phyloP scores from a whole-genome alignment of 2,888 invertebrate genomes.

The Willowsia nigromaculata region DNA sequence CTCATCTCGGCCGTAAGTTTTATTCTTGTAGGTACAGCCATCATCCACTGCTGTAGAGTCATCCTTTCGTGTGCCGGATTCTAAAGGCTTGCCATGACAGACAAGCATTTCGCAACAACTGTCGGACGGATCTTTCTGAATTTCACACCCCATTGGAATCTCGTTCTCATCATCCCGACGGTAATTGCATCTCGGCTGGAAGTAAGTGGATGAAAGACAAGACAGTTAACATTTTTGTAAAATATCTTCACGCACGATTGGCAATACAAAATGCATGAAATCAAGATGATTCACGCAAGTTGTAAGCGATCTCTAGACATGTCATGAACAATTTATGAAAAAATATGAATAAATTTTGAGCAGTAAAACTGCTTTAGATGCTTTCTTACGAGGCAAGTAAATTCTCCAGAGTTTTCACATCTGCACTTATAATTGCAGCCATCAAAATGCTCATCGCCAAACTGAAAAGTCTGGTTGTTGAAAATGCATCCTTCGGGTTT shows the following conservation, averaged over 20 bases:
- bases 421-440: conserved; percentile 80
- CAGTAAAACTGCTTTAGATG: neutral
- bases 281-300: neutral
- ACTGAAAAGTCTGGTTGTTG: conserved; percentile 79
- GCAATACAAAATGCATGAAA: neutral
- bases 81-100: conserved; percentile 76
- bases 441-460: conserved; percentile 80
- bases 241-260: neutral
- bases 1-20: conserved; percentile 87
- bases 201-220: conserved; percentile 23
- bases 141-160: conserved; percentile 76
- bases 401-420: conserved; percentile 79
- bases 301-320: no score
- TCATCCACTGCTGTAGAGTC: conserved; percentile 81
- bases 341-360: neutral
- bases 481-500: conserved; percentile 79
- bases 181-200: conserved; percentile 77
- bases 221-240: neutral
- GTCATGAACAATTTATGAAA: neutral
- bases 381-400: conserved; percentile 79
- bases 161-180: conserved; percentile 78
- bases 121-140: conserved; percentile 78
- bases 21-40: conserved; percentile 86
- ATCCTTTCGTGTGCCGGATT: conserved; percentile 69
- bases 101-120: conserved; percentile 78